Conservation (phyloP, 2,888 invertebrate species). For the Dusona sp. region DNA sequence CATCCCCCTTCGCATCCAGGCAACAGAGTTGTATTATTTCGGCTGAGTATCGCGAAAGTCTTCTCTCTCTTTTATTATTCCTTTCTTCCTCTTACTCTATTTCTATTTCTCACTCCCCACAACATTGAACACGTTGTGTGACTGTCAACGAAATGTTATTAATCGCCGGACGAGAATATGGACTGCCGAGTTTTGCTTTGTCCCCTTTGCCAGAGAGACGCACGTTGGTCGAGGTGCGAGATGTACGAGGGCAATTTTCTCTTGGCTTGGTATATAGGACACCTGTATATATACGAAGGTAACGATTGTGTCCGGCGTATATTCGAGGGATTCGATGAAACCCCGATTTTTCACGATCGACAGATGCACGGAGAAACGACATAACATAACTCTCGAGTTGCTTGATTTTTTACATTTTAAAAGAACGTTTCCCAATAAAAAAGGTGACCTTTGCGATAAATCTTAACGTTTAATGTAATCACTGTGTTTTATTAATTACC, state of each 20-base stretch:
- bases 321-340: slow-evolving; percentile 39
- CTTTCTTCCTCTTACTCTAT: slow-evolving; percentile 10
- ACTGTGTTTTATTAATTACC: background rate
- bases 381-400: slow-evolving; percentile 27
- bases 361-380: slow-evolving; percentile 29
- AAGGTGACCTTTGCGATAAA: background rate
- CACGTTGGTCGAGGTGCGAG: slow-evolving; percentile 42
- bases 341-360: slow-evolving; percentile 43
- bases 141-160: slow-evolving; percentile 66
- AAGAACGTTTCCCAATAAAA: background rate
- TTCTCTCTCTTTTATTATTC: slow-evolving; percentile 6
- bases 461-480: background rate
- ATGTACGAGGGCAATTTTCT: slow-evolving; percentile 69
- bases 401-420: slow-evolving; percentile 12
- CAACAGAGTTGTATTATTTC: slow-evolving; percentile 58
- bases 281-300: slow-evolving; percentile 25
- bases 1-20: slow-evolving; percentile 11
- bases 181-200: slow-evolving; percentile 60
- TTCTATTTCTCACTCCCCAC: slow-evolving; percentile 34
- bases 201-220: slow-evolving; percentile 56
- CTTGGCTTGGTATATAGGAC: slow-evolving; percentile 29
- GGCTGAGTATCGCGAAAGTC: slow-evolving; percentile 48
- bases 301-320: slow-evolving; percentile 32
- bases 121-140: slow-evolving; percentile 38
- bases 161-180: slow-evolving; percentile 62